phyloP scores from a whole-genome alignment of 2,888 invertebrate species.

The Sphinx pinastri region DNA sequence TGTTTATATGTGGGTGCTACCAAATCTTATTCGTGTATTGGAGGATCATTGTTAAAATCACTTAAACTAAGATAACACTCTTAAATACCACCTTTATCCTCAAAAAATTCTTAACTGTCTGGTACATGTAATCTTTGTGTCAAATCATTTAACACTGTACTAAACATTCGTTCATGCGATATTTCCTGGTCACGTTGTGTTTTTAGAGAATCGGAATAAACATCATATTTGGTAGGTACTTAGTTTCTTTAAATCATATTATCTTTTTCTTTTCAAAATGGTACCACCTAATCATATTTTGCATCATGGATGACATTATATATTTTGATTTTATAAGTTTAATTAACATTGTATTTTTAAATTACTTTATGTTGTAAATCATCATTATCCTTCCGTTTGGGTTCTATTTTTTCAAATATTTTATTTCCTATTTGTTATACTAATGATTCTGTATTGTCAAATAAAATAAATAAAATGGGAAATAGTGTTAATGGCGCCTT shows the following conservation, averaged over 20 bases:
- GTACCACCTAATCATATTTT: neutral
- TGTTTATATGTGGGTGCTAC: too few relatives aligned
- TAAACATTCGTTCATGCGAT: constrained; percentile 18
- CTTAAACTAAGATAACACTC: too few relatives aligned
- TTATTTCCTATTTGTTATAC: neutral
- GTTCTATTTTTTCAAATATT: neutral
- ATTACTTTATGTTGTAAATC: neutral
- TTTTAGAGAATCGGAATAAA: neutral
- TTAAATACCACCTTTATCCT: neutral
- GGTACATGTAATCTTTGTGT: neutral
- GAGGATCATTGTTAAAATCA: too few relatives aligned
- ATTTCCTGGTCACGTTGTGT: constrained; percentile 11
- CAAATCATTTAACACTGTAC: neutral
- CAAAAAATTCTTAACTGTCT: neutral
- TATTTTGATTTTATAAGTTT: neutral
- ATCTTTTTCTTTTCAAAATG: too few relatives aligned
- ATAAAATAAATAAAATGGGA: too few relatives aligned
- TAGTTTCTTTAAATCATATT: neutral
- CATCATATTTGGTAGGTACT: neutral
- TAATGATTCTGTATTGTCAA: neutral
- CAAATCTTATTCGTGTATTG: too few relatives aligned
- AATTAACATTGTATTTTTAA: neutral
- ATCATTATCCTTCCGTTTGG: neutral
- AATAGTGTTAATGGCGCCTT: too few relatives aligned
- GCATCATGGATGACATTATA: neutral